Percentiles rank a stretch among this genome's conserved stretches.
phyloP scores from a whole-genome alignment of 2,797 vertebrate species.

The Squalus acanthias region DNA sequence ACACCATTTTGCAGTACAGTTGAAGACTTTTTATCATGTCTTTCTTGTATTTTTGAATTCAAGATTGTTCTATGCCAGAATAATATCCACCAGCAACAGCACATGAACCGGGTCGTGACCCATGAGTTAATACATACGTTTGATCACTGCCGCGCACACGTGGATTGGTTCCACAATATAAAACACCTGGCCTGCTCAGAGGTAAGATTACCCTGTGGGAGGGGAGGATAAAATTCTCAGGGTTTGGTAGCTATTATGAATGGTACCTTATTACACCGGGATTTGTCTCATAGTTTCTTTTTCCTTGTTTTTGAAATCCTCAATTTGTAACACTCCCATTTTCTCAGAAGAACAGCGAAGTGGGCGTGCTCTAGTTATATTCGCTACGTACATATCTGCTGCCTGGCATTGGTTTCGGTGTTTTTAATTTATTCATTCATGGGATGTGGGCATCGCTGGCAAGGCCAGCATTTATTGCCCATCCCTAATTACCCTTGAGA shows the following conservation, averaged over 20 bases:
- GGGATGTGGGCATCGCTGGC: no score
- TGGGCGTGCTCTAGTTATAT: neutral
- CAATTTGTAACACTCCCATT: neutral
- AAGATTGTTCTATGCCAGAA: constrained; percentile 98
- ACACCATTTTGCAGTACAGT: neutral
- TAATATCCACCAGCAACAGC: constrained; percentile 81
- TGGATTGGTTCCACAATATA: constrained; percentile 86
- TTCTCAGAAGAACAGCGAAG: neutral
- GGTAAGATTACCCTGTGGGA: constrained; percentile 58
- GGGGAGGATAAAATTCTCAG: neutral
- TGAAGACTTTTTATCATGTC: neutral
- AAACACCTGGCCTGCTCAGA: constrained; percentile 91
- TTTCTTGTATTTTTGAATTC: constrained; percentile 38
- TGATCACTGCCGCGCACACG: constrained; percentile 89
- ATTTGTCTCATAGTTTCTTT: neutral
- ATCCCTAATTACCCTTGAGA: no score
- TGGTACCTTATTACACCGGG: neutral
- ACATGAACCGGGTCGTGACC: constrained; percentile 87
- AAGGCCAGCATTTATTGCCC: no score
- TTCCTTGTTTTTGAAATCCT: neutral
- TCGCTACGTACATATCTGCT: neutral
- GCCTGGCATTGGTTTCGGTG: neutral
- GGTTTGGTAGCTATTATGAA: neutral
- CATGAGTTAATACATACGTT: constrained; percentile 94
- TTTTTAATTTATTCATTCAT: no score